Evolutionary conservation across 23 tunicate genomes (phyloP).

Genomic region (Halocynthia roretzi): DNA sequence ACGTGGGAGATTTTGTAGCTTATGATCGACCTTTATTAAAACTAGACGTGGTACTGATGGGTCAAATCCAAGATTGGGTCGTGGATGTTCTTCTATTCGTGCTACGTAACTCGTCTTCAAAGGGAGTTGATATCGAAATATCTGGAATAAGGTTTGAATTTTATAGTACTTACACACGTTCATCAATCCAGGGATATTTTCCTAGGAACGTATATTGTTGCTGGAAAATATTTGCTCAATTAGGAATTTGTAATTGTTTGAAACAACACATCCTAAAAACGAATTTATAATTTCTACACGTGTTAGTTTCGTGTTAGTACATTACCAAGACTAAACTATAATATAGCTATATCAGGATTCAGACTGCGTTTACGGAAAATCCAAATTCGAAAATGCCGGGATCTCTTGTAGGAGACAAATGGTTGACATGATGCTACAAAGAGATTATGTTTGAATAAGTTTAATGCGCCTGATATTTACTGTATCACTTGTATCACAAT

Average conservation of each 20-base stretch:
- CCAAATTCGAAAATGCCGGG: neutral
- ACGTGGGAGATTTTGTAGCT: neutral
- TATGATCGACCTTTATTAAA: slow-evolving; percentile 16
- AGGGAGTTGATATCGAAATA: slow-evolving; percentile 22
- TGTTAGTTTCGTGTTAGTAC: neutral
- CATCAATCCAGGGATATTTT: neutral
- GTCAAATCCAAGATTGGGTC: slow-evolving; percentile 17
- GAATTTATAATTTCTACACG: neutral
- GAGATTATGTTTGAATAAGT: neutral
- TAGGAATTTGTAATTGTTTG: no score
- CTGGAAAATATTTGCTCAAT: no score
- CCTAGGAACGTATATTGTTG: no score
- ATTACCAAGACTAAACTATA: neutral
- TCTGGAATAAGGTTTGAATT: slow-evolving; percentile 22
- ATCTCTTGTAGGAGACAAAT: neutral
- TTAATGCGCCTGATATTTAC: no score
- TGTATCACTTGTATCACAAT: neutral
- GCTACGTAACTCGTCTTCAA: slow-evolving; percentile 10
- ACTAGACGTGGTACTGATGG: slow-evolving; percentile 31
- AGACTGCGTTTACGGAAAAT: no score
- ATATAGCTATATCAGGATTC: neutral
- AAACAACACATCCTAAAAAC: no score
- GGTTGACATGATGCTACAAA: neutral
- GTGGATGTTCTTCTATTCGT: slow-evolving; percentile 31
- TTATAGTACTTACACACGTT: neutral